Base-by-base conservation (phyloP, 1,140 invertebrate genomes). In the Tribolium madens region DNA sequence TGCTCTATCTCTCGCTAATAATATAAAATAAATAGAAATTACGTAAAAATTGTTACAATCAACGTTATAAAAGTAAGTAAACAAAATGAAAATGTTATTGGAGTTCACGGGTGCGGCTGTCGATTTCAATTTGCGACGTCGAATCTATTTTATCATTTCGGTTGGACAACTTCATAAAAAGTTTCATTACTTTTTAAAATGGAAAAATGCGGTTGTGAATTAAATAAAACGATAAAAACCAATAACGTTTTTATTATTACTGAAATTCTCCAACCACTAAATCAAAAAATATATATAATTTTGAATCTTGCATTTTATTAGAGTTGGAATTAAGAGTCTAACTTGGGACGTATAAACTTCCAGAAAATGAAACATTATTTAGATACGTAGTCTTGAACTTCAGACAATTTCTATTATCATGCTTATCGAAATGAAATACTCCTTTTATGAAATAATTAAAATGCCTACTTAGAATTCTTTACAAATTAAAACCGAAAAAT, bases 181-280 rank as follows among this genome's bases (percentile, higher is more conserved):
- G 21, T 57, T 57, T 57, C 52, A 18, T 57, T 57, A n/a, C 52
- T 18, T 42, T 57, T 57, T 57, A 21, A 57, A 57, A 57, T 26
- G 52, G 3, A 57, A 57, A 57, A 57, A 57, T 57, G 52, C 52
- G 52, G 52, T 57, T 9, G 15, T 4, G 10, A 57, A 57, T 57
- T 26, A 57, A n/a, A 57, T 18, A 57, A 50, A 50, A 50, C 48
- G 48, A n/a, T 50, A 50, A 57, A 57, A 57, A 57, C 52, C 52
- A 57, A 57, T 57, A 57, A 57, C 21, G 52, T 57, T 57, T n/a
- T 26, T 57, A 57, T 57, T 57, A 57, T 18, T 26, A 17, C 17
- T 7, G 52, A 57, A 12, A 57, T 21, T 57, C 52, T 57, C 36
- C n/a, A 42, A 26, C 52, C 52, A 57, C 17, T 57, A 1, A 26